Base-by-base conservation (phyloP, 2,113 vertebrate species). In the Lynx canadensis region DNA sequence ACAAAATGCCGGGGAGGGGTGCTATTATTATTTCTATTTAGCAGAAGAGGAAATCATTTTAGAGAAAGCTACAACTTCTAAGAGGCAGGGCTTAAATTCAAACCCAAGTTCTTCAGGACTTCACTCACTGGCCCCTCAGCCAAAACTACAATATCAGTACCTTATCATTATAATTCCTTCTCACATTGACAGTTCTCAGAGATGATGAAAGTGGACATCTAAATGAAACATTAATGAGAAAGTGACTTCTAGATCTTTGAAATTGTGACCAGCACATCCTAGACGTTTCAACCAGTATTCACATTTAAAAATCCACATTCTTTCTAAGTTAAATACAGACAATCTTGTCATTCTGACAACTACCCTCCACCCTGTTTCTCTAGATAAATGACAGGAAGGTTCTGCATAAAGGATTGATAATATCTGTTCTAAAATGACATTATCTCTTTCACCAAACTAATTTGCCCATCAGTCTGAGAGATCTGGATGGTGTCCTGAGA, bases 331-430 rank as follows among this genome's bases (percentile, higher is more conserved):
- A 71, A 95, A 69, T 0, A 1, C 66, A 96, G 97, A 48, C 14
- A 93, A 88, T 27, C 4, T 21, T 10, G 11, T 38, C 69, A 86
- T 41, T 93, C 27, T 27, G 10, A 79, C 21, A 92, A 11, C n/a
- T 25, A 18, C 3, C 50, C 19, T 21, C 14, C 6, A 29, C 57
- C 18, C 57, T 57, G 6, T 6, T 94, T 94, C 76, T 76, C 25
- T 93, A 76, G 45, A 50, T 48, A 92, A 52, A 97, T 88, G 19
- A 76, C 48, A 94, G 25, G 4, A 79, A 31, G 66, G 9, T 73
- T 96, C 50, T 97, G 78, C 74, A 92, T 45, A 97, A 38, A 80
- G 19, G 29, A 48, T 12, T 80, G 84, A 69, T 73, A 84, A 71
- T 57, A 11, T 83, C 41, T 95, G n/a, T 25, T 71, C 55, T 11